Conservation (phyloP, 1,140 invertebrate genomes). For the Drosophila sturtevanti region DNA sequence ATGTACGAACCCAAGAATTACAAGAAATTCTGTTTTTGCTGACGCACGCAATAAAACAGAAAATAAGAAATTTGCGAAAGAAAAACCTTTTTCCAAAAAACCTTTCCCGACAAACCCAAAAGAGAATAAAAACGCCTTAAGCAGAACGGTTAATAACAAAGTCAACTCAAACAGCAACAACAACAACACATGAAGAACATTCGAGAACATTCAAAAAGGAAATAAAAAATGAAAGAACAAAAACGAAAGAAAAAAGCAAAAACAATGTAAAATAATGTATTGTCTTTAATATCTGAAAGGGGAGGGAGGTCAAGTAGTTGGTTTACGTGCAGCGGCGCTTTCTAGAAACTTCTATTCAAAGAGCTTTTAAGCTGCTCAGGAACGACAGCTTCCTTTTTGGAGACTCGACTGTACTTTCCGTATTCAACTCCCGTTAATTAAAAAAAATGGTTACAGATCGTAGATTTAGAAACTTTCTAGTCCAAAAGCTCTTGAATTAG, state of each 20-base stretch:
- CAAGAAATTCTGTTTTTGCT: neutral
- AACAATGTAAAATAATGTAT: conserved; percentile 32
- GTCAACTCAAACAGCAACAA: conserved; percentile 30
- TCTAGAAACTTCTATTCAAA: conserved; percentile 8
- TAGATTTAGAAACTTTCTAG: neutral
- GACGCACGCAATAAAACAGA: neutral
- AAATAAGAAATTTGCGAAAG: neutral
- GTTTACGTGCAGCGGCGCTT: neutral
- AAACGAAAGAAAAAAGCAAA: conserved; percentile 60
- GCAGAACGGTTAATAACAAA: conserved; percentile 18
- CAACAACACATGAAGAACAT: conserved; percentile 41
- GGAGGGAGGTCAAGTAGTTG: neutral
- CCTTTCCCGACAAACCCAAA: conserved; percentile 17
- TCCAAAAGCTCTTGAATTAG: neutral
- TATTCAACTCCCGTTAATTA: neutral
- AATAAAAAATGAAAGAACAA: conserved; percentile 55
- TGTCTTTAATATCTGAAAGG: conserved; percentile 1
- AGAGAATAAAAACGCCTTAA: conserved; percentile 23
- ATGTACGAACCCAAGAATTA: conserved; percentile 36
- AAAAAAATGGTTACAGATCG: neutral
- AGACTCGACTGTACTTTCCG: neutral
- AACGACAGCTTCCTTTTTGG: neutral
- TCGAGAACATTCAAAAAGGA: conserved; percentile 74
- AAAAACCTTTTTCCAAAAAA: conserved; percentile 1
- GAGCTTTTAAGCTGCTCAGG: neutral